Conservation (phyloP, 2,888 invertebrate genomes). For the Homarus gammarus region DNA sequence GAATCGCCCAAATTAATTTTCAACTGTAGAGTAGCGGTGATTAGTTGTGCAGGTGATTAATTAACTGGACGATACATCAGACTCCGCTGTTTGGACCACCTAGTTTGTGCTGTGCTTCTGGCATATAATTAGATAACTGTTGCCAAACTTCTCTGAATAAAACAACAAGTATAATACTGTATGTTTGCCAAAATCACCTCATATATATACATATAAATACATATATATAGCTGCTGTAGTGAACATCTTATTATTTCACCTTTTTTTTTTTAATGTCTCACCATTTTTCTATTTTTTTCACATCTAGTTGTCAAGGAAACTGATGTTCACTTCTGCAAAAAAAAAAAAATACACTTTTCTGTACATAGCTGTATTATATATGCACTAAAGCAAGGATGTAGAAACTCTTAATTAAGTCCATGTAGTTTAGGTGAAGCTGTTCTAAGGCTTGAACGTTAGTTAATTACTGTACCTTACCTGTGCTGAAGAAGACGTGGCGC, state of each 20-base stretch:
- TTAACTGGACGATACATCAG: too few species aligned
- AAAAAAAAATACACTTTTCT: conserved; percentile 18
- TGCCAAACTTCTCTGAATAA: conserved; percentile 32
- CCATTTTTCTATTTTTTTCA: conserved; percentile 3
- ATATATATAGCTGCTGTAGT: conserved; percentile 34
- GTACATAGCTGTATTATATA: conserved; percentile 70
- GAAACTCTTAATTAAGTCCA: conserved; percentile 55
- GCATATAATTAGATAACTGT: conserved; percentile 41
- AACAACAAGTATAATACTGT: not conserved
- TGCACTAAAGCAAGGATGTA: conserved; percentile 60
- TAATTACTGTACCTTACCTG: conserved; percentile 30
- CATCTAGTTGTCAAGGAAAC: conserved; percentile 24
- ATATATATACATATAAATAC: conserved; percentile 26
- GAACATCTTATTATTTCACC: conserved; percentile 27
- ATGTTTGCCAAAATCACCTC: conserved; percentile 30
- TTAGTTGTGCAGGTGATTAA: too few species aligned
- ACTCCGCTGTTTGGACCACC: not conserved
- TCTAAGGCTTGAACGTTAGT: conserved; percentile 39
- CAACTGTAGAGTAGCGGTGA: too few species aligned
- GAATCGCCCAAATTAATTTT: too few species aligned
- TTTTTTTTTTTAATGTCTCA: conserved; percentile 2
- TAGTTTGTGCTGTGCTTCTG: conserved; percentile 36
- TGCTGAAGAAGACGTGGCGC: conserved; percentile 3
- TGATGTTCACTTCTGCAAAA: conserved; percentile 62
- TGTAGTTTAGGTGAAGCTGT: conserved; percentile 39